A percentile compares a stretch with the other conserved stretches of the same genome.
Evolutionary conservation across 1,140 invertebrate genomes (phyloP).

Genomic region (Manduca sexta): DNA sequence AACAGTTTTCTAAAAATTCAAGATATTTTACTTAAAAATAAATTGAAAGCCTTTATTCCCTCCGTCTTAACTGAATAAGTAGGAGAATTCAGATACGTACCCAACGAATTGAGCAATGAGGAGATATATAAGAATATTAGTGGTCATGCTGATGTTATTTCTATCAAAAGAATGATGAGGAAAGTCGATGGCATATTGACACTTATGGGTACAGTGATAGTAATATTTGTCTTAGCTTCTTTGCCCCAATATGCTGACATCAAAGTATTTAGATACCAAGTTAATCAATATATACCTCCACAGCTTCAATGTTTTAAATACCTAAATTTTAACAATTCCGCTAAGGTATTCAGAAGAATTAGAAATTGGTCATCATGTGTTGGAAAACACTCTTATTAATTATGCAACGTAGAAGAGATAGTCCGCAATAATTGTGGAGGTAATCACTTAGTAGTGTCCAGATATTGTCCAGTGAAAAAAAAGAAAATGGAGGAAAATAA

Average conservation of each 20-base stretch:
- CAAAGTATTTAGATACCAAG: slow-evolving; percentile 8
- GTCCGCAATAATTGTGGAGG: neutral
- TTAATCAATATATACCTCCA: slow-evolving; percentile 12
- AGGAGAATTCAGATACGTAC: slow-evolving; percentile 9
- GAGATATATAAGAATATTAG: slow-evolving; percentile 15
- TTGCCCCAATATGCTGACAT: slow-evolving; percentile 12
- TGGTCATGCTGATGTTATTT: slow-evolving; percentile 12
- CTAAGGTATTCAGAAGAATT: slow-evolving; percentile 5
- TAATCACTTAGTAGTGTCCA: neutral
- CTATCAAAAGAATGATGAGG: slow-evolving; percentile 10
- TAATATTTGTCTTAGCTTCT: slow-evolving; percentile 6
- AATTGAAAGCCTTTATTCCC: slow-evolving; percentile 13
- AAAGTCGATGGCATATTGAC: slow-evolving; percentile 5
- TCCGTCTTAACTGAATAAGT: slow-evolving; percentile 7
- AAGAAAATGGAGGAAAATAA: neutral
- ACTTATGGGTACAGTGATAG: slow-evolving; percentile 4
- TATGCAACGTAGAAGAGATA: neutral
- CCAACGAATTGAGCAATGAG: slow-evolving; percentile 10
- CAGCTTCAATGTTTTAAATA: slow-evolving; percentile 16
- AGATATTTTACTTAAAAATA: slow-evolving; percentile 6
- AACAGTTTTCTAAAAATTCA: slow-evolving; percentile 15
- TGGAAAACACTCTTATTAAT: neutral
- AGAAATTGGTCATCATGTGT: neutral
- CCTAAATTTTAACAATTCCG: slow-evolving; percentile 17
- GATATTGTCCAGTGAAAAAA: neutral